A percentile compares a stretch with the other conserved stretches of the same genome.
Conservation (phyloP, 2,113 vertebrate species). For the Seriola quinqueradiata region DNA sequence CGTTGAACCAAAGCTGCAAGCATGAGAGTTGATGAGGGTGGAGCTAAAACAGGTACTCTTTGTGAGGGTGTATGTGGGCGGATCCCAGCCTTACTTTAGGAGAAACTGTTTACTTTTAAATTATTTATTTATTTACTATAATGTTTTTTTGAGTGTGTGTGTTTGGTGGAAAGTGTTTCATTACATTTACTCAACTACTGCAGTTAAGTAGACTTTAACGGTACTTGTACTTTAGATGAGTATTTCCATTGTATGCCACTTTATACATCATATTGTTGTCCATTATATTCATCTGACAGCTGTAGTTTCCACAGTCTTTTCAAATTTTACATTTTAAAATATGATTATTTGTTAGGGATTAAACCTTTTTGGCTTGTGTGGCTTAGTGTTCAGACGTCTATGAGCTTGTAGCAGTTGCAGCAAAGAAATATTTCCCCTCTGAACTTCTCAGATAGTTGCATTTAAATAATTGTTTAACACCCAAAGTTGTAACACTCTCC, state of each 20-base stretch:
- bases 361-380: too few relatives aligned
- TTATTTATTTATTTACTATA: background rate
- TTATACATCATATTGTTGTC: background rate
- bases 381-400: too few relatives aligned
- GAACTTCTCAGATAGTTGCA: too few relatives aligned
- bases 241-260: background rate
- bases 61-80: slow-evolving; percentile 10
- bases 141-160: background rate
- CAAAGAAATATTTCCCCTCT: too few relatives aligned
- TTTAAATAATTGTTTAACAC: background rate
- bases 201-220: background rate
- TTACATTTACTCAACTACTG: background rate
- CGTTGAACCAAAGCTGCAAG: slow-evolving; percentile 50
- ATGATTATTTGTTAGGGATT: background rate
- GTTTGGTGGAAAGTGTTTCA: background rate
- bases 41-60: slow-evolving; percentile 71
- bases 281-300: background rate
- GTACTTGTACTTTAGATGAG: background rate
- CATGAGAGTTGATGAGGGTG: slow-evolving; percentile 59
- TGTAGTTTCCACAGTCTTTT: background rate
- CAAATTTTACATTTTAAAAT: background rate
- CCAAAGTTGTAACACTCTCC: background rate
- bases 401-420: too few relatives aligned
- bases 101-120: background rate
- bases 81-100: slow-evolving; percentile 1